phyloP scores from a whole-genome alignment of 2,797 vertebrate species.

The Choloepus didactylus region DNA sequence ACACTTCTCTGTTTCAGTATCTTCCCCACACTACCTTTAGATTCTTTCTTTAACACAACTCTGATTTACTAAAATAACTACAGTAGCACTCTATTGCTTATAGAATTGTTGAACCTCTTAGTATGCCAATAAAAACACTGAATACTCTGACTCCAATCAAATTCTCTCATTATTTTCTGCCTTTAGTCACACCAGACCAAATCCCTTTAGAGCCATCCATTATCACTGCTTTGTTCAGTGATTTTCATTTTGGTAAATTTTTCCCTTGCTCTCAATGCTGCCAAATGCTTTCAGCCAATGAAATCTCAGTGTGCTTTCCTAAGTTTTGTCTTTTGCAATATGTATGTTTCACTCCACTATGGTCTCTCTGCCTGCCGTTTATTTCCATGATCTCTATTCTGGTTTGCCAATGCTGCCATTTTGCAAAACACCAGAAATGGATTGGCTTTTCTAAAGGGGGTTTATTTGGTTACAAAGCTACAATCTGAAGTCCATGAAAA shows the following conservation, averaged over 20 bases:
- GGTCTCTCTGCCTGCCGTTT: neutral
- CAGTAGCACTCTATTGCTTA: neutral
- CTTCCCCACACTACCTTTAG: neutral
- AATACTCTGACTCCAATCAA: neutral
- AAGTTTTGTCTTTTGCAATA: neutral
- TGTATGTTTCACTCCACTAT: neutral
- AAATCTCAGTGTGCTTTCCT: neutral
- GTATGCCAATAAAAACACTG: slow-evolving; percentile 24
- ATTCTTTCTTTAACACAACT: slow-evolving; percentile 36
- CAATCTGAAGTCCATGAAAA: too few species aligned
- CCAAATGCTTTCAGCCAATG: slow-evolving; percentile 4
- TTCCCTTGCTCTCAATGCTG: neutral
- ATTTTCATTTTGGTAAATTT: slow-evolving; percentile 45
- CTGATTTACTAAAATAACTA: neutral
- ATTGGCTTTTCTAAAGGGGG: too few species aligned
- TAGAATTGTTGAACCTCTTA: neutral
- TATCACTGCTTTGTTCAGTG: neutral
- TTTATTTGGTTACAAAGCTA: too few species aligned
- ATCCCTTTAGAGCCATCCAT: neutral
- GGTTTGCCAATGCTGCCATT: too few species aligned
- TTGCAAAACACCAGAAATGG: too few species aligned
- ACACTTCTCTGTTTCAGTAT: neutral
- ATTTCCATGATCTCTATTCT: neutral
- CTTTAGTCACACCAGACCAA: neutral
- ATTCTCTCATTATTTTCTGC: neutral